These are phyloP conservation scores for Umimayanthus chanpuru DNA, from an alignment of 92 coral and sea anemone species.

Conservation along the genomic window DNA sequence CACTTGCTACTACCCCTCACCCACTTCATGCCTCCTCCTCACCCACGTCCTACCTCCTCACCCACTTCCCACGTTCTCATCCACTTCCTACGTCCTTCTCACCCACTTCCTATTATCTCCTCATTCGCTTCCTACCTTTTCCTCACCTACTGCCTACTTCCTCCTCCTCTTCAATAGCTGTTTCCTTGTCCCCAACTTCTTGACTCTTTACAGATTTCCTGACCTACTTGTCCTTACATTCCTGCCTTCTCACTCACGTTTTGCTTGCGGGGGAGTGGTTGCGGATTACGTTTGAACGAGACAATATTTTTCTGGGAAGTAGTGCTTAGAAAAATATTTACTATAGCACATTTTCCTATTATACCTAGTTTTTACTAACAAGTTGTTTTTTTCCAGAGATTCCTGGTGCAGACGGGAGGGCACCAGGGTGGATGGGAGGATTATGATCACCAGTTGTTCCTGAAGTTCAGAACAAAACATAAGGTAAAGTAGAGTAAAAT, in stretches of 20 bases:
- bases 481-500: too few species aligned
- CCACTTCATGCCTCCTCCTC: too few species aligned
- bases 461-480: constrained; percentile 79
- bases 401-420: constrained; percentile 91
- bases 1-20: too few species aligned
- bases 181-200: neutral
- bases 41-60: neutral
- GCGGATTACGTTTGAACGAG: too few species aligned
- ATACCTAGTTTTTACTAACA: too few species aligned
- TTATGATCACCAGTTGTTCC: constrained; percentile 92
- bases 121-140: neutral
- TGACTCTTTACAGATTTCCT: neutral
- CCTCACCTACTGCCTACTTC: neutral
- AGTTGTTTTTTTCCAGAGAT: constrained; percentile 64
- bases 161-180: neutral
- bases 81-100: neutral
- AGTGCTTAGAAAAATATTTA: too few species aligned
- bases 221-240: too few species aligned
- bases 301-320: too few species aligned
- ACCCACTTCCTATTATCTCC: neutral
- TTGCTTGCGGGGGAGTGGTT: too few species aligned
- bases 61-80: neutral
- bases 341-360: neutral
- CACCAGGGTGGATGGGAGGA: constrained; percentile 99
- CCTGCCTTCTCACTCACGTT: too few species aligned